phyloP scores from a whole-genome alignment of 2,888 invertebrate genomes.

The Lordiphosa andalusiaca region DNA sequence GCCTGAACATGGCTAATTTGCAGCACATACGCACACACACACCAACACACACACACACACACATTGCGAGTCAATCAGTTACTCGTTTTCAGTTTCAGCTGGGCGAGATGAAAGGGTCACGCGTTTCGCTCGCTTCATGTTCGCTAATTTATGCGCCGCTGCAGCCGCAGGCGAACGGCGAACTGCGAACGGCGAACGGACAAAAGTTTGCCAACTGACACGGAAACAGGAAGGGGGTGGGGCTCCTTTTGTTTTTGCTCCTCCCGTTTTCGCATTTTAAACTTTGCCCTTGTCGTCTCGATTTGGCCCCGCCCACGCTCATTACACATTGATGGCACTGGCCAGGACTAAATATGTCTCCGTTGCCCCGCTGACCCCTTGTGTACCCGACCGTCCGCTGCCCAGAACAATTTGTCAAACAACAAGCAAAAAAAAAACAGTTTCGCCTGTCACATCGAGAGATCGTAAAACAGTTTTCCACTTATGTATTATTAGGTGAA shows the following conservation, averaged over 20 bases:
- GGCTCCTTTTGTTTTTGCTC: slow-evolving; percentile 31
- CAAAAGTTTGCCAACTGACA: slow-evolving; percentile 54
- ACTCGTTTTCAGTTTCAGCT: slow-evolving; percentile 41
- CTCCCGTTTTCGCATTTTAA: slow-evolving; percentile 47
- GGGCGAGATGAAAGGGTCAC: slow-evolving; percentile 23
- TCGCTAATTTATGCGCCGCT: slow-evolving; percentile 65
- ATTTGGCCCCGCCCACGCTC: slow-evolving; percentile 20
- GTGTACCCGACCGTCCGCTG: no score
- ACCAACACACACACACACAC: not conserved
- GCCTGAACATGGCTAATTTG: slow-evolving; percentile 58
- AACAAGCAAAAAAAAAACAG: slow-evolving; percentile 46
- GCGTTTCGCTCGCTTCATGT: slow-evolving; percentile 56
- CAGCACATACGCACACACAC: slow-evolving; percentile 4
- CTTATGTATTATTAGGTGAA: slow-evolving; percentile 6
- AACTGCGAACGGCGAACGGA: slow-evolving; percentile 39
- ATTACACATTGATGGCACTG: slow-evolving; percentile 42
- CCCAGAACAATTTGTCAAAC: slow-evolving; percentile 59
- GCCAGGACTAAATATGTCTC: slow-evolving; percentile 1
- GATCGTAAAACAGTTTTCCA: slow-evolving; percentile 12
- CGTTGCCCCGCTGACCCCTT: no score
- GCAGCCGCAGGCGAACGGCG: slow-evolving; percentile 46
- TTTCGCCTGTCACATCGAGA: slow-evolving; percentile 22
- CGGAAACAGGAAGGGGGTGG: slow-evolving; percentile 13
- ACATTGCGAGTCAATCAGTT: slow-evolving; percentile 57
- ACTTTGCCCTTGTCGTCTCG: slow-evolving; percentile 40